These are phyloP conservation scores for Platichthys flesus DNA, from an alignment of 2,113 vertebrate genomes.

Conservation along the genomic window DNA sequence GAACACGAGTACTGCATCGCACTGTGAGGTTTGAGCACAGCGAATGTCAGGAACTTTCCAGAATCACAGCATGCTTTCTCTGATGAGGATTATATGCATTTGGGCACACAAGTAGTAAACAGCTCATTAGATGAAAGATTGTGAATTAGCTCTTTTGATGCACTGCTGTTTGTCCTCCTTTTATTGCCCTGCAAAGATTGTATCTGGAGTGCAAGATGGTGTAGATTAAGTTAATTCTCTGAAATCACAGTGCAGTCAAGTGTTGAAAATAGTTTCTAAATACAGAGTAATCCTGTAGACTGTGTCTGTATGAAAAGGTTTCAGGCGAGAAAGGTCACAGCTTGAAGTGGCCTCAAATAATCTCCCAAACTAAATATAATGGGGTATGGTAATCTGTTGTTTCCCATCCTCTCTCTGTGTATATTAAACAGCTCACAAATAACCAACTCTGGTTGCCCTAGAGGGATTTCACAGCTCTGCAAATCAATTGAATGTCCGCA, in stretches of 20 bases:
- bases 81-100: slow-evolving; percentile 37
- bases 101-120: slow-evolving; percentile 29
- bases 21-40: slow-evolving; percentile 5
- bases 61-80: slow-evolving; percentile 38
- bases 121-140: slow-evolving; percentile 1
- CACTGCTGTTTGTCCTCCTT: slow-evolving; percentile 5
- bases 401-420: slow-evolving; percentile 19
- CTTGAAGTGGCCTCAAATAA: slow-evolving; percentile 56
- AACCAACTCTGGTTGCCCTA: slow-evolving; percentile 19
- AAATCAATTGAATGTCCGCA: slow-evolving; percentile 44
- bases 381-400: slow-evolving; percentile 39
- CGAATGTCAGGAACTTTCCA: slow-evolving; percentile 39
- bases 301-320: slow-evolving; percentile 41
- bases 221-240: slow-evolving; percentile 40
- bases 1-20: slow-evolving; percentile 29
- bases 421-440: slow-evolving; percentile 38
- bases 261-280: slow-evolving; percentile 40
- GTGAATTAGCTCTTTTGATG: not conserved
- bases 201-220: slow-evolving; percentile 32
- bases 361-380: slow-evolving; percentile 43
- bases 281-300: slow-evolving; percentile 48
- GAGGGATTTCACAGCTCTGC: slow-evolving; percentile 31
- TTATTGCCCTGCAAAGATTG: slow-evolving; percentile 32
- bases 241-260: slow-evolving; percentile 48
- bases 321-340: slow-evolving; percentile 48